These are phyloP conservation scores for Pimpla rufipes DNA, from an alignment of 2,888 invertebrate species.

Conservation along the genomic window DNA sequence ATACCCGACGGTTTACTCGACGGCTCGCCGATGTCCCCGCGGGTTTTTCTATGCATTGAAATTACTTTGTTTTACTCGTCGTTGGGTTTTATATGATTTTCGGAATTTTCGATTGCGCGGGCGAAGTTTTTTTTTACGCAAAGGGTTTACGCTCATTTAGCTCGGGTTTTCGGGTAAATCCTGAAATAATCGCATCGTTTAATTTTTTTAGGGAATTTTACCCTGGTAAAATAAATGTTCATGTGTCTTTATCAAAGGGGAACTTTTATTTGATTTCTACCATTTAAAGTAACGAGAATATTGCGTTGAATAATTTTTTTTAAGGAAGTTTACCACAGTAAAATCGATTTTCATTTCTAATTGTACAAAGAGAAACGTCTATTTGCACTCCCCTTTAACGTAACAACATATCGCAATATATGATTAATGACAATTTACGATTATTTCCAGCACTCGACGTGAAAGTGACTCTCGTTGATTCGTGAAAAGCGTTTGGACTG, in stretches of 20 bases:
- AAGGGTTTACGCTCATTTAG: neutral
- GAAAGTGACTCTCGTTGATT: constrained; percentile 12
- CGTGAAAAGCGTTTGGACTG: constrained; percentile 35
- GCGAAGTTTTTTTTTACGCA: neutral
- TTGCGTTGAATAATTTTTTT: no score
- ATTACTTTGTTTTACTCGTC: constrained; percentile 20
- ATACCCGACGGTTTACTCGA: neutral
- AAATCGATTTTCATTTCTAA: no score
- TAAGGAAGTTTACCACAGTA: no score
- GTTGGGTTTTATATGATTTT: neutral
- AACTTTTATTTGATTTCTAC: no score
- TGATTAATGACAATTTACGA: neutral
- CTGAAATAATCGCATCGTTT: no score
- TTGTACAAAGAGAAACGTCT: no score
- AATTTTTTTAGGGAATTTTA: no score
- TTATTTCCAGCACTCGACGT: neutral
- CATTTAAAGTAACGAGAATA: no score
- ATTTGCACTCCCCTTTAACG: no score
- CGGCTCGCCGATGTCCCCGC: neutral
- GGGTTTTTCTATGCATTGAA: constrained; percentile 42
- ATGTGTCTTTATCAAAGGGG: no score
- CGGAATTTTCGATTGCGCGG: neutral
- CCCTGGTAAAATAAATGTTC: no score
- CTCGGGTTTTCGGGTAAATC: neutral
- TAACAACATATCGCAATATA: neutral